Percentiles rank a stretch among this genome's conserved stretches.
Conservation (phyloP, 1,140 invertebrate species). For the Drosophila quadrilineata region DNA sequence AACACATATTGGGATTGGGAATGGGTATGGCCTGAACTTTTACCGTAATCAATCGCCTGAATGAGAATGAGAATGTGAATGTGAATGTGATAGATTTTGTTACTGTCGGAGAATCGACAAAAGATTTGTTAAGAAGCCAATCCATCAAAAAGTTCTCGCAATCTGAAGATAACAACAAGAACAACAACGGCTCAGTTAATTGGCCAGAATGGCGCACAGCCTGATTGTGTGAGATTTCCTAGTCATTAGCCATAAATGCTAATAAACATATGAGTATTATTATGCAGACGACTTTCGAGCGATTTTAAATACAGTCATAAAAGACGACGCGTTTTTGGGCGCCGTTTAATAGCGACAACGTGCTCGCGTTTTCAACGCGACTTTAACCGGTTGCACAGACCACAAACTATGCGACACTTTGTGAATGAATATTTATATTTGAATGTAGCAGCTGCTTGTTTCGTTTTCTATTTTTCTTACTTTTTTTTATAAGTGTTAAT, state of each 20-base stretch:
- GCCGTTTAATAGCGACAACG: constrained; percentile 58
- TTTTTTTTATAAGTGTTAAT: constrained; percentile 53
- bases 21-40: constrained; percentile 15
- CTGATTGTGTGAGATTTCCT: constrained; percentile 41
- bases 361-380: constrained; percentile 36
- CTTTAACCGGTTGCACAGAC: constrained; percentile 57
- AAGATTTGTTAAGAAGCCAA: constrained; percentile 19
- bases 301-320: constrained; percentile 59
- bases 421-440: constrained; percentile 50
- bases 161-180: constrained; percentile 26
- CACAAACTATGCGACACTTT: constrained; percentile 38
- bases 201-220: constrained; percentile 36
- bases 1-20: neutral
- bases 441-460: constrained; percentile 37
- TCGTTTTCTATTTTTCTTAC: too few relatives aligned
- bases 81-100: constrained; percentile 31
- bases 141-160: constrained; percentile 54
- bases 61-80: constrained; percentile 33
- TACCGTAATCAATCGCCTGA: constrained; percentile 32
- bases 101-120: constrained; percentile 36
- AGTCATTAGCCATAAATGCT: constrained; percentile 54
- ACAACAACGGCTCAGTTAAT: constrained; percentile 54
- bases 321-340: constrained; percentile 42
- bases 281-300: constrained; percentile 36
- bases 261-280: constrained; percentile 37